A percentile compares a stretch with the other conserved stretches of the same genome.
phyloP scores from a whole-genome alignment of 1,140 invertebrate species.

The Amphibalanus amphitrite region DNA sequence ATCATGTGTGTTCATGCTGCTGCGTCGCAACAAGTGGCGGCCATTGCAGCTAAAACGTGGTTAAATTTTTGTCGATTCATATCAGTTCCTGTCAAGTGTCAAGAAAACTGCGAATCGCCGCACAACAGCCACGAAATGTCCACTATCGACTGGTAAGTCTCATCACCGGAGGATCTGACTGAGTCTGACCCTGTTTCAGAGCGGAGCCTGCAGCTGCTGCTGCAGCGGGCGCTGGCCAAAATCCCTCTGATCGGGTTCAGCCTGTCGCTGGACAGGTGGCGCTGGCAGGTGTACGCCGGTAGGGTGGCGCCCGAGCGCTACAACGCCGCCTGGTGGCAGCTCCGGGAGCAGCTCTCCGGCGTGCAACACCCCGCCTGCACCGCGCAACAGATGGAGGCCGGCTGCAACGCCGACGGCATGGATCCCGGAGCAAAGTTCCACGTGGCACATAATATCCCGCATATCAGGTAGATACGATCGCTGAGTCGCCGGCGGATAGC shows the following conservation, averaged over 20 bases:
- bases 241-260: constrained; percentile 32
- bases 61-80: too few species aligned
- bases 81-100: too few species aligned
- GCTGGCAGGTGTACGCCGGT: constrained; percentile 30
- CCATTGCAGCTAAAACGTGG: too few species aligned
- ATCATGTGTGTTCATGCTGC: too few species aligned
- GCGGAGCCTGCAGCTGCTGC: constrained; percentile 16
- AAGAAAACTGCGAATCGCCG: too few species aligned
- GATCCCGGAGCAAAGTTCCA: constrained; percentile 72
- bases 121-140: too few species aligned
- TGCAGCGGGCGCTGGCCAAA: constrained; percentile 28
- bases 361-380: constrained; percentile 19
- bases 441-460: constrained; percentile 59
- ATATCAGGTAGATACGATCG: constrained; percentile 49
- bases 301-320: constrained; percentile 23
- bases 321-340: constrained; percentile 31
- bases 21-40: too few species aligned
- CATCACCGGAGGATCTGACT: too few species aligned
- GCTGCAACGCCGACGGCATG: constrained; percentile 39
- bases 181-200: too few species aligned
- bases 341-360: constrained; percentile 20
- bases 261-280: constrained; percentile 30
- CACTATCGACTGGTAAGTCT: too few species aligned
- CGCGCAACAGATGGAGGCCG: constrained; percentile 20
- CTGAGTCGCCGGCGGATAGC: too few species aligned